A percentile compares a stretch with the other conserved stretches of the same genome.
phyloP scores from a whole-genome alignment of 1,140 invertebrate genomes.

The Drosophila arizonae region DNA sequence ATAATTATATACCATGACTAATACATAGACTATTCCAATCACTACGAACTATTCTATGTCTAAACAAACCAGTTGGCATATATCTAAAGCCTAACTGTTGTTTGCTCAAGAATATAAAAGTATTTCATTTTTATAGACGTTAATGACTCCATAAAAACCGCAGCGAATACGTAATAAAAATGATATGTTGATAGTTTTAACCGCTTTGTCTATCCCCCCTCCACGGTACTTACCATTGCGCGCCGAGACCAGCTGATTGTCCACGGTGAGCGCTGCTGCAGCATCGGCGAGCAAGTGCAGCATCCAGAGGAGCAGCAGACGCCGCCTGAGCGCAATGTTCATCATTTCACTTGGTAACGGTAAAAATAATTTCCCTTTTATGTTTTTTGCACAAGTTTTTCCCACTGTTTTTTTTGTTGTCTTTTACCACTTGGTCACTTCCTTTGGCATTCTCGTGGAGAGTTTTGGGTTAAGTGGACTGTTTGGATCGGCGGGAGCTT shows the following conservation, averaged over 20 bases:
- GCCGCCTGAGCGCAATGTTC: constrained; percentile 18
- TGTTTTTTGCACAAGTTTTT: constrained; percentile 26
- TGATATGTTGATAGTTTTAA: constrained; percentile 6
- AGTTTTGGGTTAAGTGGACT: constrained; percentile 38
- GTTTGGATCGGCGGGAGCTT: constrained; percentile 62
- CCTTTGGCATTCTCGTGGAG: constrained; percentile 30
- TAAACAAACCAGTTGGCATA: too few relatives aligned
- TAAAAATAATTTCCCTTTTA: constrained; percentile 13
- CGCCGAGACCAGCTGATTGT: constrained; percentile 80
- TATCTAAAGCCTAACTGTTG: too few relatives aligned
- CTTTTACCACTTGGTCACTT: constrained; percentile 36
- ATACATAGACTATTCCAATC: too few relatives aligned
- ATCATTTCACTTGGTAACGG: constrained; percentile 15
- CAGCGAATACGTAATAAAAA: constrained; percentile 10
- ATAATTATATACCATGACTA: too few relatives aligned
- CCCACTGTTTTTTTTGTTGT: constrained; percentile 33
- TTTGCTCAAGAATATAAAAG: too few relatives aligned
- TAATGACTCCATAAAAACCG: too few relatives aligned
- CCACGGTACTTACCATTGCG: constrained; percentile 70
- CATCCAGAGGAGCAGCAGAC: constrained; percentile 34
- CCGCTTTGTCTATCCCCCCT: background rate
- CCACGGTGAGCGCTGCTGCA: constrained; percentile 61
- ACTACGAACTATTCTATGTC: too few relatives aligned
- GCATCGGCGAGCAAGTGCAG: constrained; percentile 29
- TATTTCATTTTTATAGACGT: too few relatives aligned